Percentiles rank a stretch among this genome's conserved stretches.
These are phyloP conservation scores for Epirrita christyi DNA, from an alignment of 2,888 invertebrate species.

Conservation along the genomic window DNA sequence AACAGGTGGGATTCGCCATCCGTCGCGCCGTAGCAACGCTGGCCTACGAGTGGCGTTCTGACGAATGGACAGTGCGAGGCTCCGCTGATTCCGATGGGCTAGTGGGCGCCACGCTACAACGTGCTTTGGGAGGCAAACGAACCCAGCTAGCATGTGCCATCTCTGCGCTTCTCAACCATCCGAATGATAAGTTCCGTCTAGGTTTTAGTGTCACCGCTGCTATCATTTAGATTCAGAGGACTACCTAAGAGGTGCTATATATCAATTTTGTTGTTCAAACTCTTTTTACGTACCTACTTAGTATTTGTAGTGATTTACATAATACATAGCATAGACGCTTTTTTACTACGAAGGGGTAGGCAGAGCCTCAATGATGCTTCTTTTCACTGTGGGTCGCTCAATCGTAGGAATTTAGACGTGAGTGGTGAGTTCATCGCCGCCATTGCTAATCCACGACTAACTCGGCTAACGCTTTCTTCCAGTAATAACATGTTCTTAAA, in stretches of 20 bases:
- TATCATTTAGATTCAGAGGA: constrained; percentile 48
- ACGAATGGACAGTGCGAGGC: constrained; percentile 71
- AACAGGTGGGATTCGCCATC: constrained; percentile 70
- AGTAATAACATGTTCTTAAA: no score
- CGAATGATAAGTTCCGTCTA: constrained; percentile 78
- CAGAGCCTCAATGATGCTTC: no score
- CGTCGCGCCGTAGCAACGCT: constrained; percentile 71
- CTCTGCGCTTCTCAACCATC: constrained; percentile 77
- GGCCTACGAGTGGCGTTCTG: constrained; percentile 73
- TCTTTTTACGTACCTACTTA: no score
- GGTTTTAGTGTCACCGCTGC: constrained; percentile 75
- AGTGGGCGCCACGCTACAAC: constrained; percentile 73
- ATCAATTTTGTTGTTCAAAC: background rate
- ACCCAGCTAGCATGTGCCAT: constrained; percentile 70
- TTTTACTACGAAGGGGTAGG: no score
- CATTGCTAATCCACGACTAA: no score
- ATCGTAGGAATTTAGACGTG: no score
- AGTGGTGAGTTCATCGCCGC: no score
- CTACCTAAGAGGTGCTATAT: background rate
- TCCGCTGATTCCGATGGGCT: constrained; percentile 77
- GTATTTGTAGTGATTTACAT: background rate
- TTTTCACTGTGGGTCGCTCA: no score
- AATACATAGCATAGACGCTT: no score
- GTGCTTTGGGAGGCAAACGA: constrained; percentile 66
- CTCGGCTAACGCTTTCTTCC: no score